A percentile compares a stretch with the other conserved stretches of the same genome.
Evolutionary conservation across 2,113 vertebrate genomes (phyloP).

Genomic region (Sinosuthora webbiana): DNA sequence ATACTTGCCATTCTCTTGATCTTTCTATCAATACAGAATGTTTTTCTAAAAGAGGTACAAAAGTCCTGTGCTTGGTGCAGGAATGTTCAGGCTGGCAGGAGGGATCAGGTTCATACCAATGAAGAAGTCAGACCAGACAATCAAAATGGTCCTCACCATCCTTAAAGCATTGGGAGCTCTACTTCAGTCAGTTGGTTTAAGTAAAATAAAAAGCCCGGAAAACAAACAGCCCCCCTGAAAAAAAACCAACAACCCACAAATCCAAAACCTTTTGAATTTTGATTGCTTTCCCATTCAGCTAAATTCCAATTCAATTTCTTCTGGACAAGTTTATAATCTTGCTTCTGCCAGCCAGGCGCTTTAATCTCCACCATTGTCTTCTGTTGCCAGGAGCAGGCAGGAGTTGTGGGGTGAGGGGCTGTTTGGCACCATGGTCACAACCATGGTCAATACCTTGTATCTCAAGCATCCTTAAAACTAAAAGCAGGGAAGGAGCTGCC

Average conservation of each 20-base stretch:
- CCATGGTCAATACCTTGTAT: background rate
- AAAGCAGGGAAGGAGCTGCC: background rate
- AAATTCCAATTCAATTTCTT: conserved; percentile 42
- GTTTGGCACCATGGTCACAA: background rate
- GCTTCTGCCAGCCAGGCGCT: background rate
- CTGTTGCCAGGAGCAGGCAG: background rate
- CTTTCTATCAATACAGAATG: background rate
- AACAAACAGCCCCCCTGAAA: too few relatives aligned
- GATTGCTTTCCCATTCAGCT: conserved; percentile 34
- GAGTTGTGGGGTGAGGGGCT: background rate
- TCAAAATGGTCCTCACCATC: background rate
- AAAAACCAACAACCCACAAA: too few relatives aligned
- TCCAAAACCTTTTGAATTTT: background rate
- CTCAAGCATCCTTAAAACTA: background rate
- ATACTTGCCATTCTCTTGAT: accelerated
- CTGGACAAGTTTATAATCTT: conserved; percentile 22
- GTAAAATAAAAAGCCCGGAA: background rate
- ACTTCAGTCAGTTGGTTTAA: background rate
- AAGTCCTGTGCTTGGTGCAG: background rate
- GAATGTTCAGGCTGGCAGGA: background rate
- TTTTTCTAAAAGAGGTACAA: background rate
- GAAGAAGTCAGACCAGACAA: background rate
- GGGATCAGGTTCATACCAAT: background rate
- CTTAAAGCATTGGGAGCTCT: background rate
- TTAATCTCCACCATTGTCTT: conserved; percentile 26